A percentile compares a stretch with the other conserved stretches of the same genome.
These are phyloP conservation scores for Macquaria ambigua DNA, from an alignment of 2,113 vertebrate species.

Conservation along the genomic window DNA sequence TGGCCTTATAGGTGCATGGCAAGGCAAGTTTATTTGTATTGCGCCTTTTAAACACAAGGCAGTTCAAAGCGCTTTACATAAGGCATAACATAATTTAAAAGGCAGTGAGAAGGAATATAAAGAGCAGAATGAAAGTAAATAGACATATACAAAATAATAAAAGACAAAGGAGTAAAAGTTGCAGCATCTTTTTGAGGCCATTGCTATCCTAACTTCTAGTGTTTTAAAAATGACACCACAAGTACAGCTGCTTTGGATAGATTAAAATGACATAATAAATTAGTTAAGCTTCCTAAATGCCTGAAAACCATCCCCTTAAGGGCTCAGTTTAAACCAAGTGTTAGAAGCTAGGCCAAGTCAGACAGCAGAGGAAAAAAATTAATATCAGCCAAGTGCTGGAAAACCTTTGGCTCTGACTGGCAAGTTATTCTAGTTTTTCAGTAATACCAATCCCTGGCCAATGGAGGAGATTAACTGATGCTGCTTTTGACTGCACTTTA, in stretches of 20 bases:
- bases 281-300: neutral
- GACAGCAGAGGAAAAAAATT: neutral
- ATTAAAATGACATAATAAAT: neutral
- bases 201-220: neutral
- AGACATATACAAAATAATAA: no score
- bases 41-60: no score
- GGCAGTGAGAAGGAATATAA: no score
- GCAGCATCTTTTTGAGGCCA: neutral
- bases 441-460: no score
- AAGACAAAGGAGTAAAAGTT: no score
- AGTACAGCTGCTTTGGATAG: neutral
- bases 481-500: neutral
- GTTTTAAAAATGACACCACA: neutral
- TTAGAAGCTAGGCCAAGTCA: neutral
- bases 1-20: neutral
- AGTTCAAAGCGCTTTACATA: no score
- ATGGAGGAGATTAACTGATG: neutral
- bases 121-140: no score
- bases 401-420: neutral
- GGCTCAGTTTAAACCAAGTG: neutral
- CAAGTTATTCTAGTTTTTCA: neutral
- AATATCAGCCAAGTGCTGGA: neutral
- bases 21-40: neutral
- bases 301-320: neutral
- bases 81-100: no score